These are phyloP conservation scores for Bruchidius siliquastri DNA, from an alignment of 2,888 invertebrate genomes.

Conservation along the genomic window DNA sequence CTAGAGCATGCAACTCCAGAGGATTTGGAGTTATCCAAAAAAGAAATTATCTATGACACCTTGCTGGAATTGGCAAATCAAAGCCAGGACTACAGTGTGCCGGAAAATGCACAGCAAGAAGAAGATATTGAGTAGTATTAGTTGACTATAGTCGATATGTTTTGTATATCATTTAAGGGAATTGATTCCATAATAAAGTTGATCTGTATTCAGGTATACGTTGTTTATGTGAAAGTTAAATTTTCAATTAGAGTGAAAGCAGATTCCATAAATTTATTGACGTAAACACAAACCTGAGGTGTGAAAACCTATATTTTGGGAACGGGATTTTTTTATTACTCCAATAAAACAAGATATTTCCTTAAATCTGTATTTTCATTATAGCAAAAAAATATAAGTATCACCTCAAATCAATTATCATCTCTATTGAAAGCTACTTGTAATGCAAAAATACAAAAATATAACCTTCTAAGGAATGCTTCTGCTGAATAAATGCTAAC, in stretches of 20 bases:
- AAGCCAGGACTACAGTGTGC: background rate
- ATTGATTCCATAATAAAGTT: background rate
- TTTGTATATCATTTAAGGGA: background rate
- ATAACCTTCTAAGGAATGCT: background rate
- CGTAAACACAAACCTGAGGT: too few species aligned
- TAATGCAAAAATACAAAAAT: background rate
- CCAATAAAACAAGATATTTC: background rate
- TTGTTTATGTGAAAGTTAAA: background rate
- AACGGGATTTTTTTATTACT: background rate
- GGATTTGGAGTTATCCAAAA: constrained; percentile 17
- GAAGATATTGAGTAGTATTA: background rate
- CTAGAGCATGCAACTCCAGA: constrained; percentile 16
- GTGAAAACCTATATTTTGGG: too few species aligned
- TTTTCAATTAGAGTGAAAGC: too few species aligned
- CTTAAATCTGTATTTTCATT: background rate
- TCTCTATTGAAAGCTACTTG: background rate
- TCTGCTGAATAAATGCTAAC: background rate
- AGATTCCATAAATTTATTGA: too few species aligned
- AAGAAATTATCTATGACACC: constrained; percentile 19
- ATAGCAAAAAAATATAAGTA: background rate
- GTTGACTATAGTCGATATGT: background rate
- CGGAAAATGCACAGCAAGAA: background rate
- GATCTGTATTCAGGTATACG: background rate
- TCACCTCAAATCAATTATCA: background rate
- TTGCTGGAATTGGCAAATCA: constrained; percentile 17